Conservation (phyloP, 2,113 vertebrate genomes). For the Nannobrachium achirus region DNA sequence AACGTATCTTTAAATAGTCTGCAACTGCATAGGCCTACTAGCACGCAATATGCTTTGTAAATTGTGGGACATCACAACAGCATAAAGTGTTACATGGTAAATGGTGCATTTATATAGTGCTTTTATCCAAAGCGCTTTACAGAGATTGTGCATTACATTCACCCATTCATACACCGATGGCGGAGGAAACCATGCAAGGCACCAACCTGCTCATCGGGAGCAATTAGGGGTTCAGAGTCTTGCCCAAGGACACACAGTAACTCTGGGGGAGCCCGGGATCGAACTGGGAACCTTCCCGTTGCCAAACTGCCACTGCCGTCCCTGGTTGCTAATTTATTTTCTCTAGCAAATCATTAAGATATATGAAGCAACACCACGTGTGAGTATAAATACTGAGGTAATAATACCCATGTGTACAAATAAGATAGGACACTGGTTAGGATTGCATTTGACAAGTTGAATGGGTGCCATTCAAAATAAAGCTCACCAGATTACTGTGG, state of each 20-base stretch:
- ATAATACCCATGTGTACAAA: conserved; percentile 37
- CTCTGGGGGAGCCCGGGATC: too few relatives aligned
- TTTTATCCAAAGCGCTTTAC: too few relatives aligned
- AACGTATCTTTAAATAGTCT: conserved; percentile 61
- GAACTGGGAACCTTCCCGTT: too few relatives aligned
- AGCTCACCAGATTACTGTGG: conserved; percentile 12
- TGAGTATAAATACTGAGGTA: conserved; percentile 33
- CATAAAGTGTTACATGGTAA: conserved; percentile 38
- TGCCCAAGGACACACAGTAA: too few relatives aligned
- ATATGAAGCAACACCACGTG: conserved; percentile 43
- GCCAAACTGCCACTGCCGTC: too few relatives aligned
- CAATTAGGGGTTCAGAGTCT: too few relatives aligned
- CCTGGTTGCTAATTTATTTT: conserved; percentile 49
- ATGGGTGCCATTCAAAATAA: conserved; percentile 15
- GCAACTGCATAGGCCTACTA: conserved; percentile 36
- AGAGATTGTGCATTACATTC: too few relatives aligned
- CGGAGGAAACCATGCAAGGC: too few relatives aligned
- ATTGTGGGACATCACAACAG: conserved; percentile 40
- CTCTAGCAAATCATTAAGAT: conserved; percentile 33
- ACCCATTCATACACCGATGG: too few relatives aligned
- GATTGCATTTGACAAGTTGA: conserved; percentile 36
- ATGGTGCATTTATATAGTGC: too few relatives aligned
- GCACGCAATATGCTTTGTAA: conserved; percentile 51
- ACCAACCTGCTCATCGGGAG: too few relatives aligned
- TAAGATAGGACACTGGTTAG: conserved; percentile 40